phyloP scores from a whole-genome alignment of 2,888 invertebrate genomes.

The Orchestes rusci region DNA sequence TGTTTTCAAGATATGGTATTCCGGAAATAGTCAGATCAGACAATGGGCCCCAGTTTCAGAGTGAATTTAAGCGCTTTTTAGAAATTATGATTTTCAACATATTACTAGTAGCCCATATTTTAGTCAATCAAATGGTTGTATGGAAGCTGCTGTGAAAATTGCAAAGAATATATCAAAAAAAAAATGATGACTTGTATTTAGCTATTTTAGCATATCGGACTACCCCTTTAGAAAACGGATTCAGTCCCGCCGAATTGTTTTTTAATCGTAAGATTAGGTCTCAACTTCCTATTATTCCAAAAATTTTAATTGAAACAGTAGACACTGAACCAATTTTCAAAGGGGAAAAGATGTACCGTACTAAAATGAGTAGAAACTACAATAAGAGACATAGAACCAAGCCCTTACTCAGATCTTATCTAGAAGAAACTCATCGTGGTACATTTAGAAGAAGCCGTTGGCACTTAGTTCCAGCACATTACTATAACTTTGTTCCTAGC shows the following conservation, averaged over 20 bases:
- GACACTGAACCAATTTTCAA: neutral
- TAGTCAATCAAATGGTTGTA: slow-evolving; percentile 1
- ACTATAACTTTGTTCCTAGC: too few species aligned
- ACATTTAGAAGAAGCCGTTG: neutral
- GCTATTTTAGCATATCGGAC: neutral
- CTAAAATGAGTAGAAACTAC: neutral
- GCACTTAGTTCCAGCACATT: neutral
- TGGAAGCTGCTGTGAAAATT: slow-evolving; percentile 2
- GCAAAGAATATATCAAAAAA: slow-evolving; percentile 3
- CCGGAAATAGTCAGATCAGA: slow-evolving; percentile 28
- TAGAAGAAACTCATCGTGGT: neutral
- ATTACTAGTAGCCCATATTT: slow-evolving; percentile 2
- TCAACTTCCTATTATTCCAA: neutral
- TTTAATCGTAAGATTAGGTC: neutral
- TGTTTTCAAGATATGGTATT: slow-evolving; percentile 28
- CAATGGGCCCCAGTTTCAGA: slow-evolving; percentile 29
- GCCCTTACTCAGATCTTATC: neutral
- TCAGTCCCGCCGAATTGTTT: neutral
- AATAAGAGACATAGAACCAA: neutral
- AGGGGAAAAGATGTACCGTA: neutral
- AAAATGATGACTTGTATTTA: neutral
- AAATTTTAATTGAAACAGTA: neutral
- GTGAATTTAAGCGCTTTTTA: slow-evolving; percentile 20
- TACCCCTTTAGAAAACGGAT: slow-evolving; percentile 1
- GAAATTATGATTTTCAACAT: slow-evolving; percentile 1